Conservation (phyloP, 2,113 vertebrate genomes). For the Gobio gobio region DNA sequence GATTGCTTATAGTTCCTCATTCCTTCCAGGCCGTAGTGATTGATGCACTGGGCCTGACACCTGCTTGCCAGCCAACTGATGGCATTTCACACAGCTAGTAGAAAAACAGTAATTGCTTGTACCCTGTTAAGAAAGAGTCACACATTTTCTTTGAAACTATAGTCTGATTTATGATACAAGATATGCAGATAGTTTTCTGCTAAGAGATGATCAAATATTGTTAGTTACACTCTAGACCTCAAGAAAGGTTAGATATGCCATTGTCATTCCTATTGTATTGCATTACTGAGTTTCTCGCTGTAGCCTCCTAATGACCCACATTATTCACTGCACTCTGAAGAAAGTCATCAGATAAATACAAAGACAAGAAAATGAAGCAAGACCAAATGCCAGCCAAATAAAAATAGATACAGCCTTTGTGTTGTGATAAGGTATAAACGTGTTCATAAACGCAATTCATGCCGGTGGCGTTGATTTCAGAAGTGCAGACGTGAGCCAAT, state of each 20-base stretch:
- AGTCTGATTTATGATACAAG: slow-evolving; percentile 65
- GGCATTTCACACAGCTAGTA: slow-evolving; percentile 68
- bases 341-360: slow-evolving; percentile 7
- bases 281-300: not conserved
- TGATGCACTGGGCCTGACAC: slow-evolving; percentile 61
- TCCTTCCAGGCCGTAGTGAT: slow-evolving; percentile 58
- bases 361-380: slow-evolving; percentile 3
- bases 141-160: slow-evolving; percentile 57
- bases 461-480: not conserved
- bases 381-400: not conserved
- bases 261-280: slow-evolving; percentile 38
- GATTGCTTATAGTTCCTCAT: slow-evolving; percentile 58
- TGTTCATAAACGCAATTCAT: not conserved
- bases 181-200: slow-evolving; percentile 55
- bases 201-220: slow-evolving; percentile 40
- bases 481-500: not conserved
- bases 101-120: slow-evolving; percentile 63
- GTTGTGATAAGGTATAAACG: not conserved
- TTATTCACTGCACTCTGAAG: not conserved
- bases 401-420: not conserved
- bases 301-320: slow-evolving; percentile 30
- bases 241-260: slow-evolving; percentile 27
- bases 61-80: slow-evolving; percentile 64
- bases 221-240: slow-evolving; percentile 8
- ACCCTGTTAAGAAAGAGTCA: slow-evolving; percentile 62